These are phyloP conservation scores for Datnioides undecimradiatus DNA, from an alignment of 2,113 vertebrate genomes.

Conservation along the genomic window DNA sequence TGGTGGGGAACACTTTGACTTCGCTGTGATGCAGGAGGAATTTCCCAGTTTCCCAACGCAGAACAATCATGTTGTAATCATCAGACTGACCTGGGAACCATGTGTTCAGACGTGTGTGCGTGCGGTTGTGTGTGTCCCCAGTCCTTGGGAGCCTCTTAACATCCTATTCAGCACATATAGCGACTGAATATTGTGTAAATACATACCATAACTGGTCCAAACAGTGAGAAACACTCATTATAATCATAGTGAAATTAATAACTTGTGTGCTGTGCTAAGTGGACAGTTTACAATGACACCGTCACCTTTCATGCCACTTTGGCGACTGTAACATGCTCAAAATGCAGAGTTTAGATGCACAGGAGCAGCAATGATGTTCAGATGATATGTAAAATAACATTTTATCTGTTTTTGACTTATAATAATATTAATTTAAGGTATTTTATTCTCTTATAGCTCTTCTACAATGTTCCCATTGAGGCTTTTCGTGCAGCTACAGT, in stretches of 20 bases:
- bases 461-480: background rate
- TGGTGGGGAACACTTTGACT: constrained; percentile 17
- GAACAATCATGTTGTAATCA: background rate
- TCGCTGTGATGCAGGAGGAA: constrained; percentile 37
- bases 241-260: too few species aligned
- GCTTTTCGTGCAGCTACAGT: background rate
- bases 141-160: background rate
- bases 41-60: background rate
- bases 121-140: background rate
- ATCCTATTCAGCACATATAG: background rate
- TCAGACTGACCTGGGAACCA: background rate
- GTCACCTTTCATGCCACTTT: background rate
- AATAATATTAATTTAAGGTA: background rate
- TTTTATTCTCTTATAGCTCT: background rate
- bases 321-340: background rate
- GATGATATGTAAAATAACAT: too few species aligned
- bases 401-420: background rate
- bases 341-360: background rate
- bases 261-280: background rate
- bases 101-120: background rate
- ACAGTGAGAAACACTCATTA: too few species aligned
- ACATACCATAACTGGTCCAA: too few species aligned
- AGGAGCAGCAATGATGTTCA: too few species aligned
- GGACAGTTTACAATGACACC: background rate
- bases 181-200: background rate